phyloP scores from a whole-genome alignment of 1,140 invertebrate genomes.

The Brachionus paranguensis region DNA sequence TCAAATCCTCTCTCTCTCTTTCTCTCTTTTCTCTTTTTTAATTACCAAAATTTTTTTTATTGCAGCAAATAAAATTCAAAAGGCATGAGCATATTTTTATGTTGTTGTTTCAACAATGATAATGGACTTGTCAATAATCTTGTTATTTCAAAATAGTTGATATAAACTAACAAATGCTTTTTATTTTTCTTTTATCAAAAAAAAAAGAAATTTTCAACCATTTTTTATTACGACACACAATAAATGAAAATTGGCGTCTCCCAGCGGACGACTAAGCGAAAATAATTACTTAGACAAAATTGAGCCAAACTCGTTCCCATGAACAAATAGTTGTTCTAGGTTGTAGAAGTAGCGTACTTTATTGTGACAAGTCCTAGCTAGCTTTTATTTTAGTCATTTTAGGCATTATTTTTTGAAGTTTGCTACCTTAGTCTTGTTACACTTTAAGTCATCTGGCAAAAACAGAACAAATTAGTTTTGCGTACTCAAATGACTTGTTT shows the following conservation, averaged over 20 bases:
- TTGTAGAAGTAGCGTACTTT: no score
- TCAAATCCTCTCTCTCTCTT: background rate
- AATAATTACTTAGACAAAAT: background rate
- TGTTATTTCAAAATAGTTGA: constrained; percentile 11
- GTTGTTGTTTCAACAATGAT: background rate
- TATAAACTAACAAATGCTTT: constrained; percentile 27
- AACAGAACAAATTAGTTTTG: no score
- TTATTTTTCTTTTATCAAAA: background rate
- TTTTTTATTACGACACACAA: constrained; percentile 19
- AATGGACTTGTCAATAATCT: constrained; percentile 39
- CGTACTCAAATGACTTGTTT: no score
- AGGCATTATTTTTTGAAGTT: no score
- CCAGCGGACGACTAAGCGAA: background rate
- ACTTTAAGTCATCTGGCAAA: no score
- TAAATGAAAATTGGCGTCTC: constrained; percentile 2
- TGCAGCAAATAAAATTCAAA: background rate
- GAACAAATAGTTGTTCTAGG: background rate
- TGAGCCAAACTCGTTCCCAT: background rate
- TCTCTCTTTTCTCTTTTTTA: background rate
- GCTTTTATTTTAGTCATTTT: no score
- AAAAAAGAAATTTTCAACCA: background rate
- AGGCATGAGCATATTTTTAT: background rate
- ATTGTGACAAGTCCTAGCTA: no score
- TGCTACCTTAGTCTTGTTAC: no score
- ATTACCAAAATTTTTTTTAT: background rate